These are phyloP conservation scores for Lutraria rhynchaena DNA, from an alignment of 1,140 invertebrate species.

Conservation along the genomic window DNA sequence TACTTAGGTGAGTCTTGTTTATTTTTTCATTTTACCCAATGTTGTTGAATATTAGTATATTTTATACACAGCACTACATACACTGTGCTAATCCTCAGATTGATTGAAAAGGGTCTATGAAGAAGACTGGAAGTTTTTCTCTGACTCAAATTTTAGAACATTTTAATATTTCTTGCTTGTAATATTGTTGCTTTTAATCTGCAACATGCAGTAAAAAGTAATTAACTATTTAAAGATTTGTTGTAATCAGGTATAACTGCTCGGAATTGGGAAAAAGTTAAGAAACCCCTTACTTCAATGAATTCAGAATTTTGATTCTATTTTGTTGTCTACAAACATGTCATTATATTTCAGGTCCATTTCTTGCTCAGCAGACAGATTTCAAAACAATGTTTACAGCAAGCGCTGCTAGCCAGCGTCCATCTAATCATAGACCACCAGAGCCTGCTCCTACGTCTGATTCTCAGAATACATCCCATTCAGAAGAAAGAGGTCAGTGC, in stretches of 20 bases:
- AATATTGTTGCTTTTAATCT: too few relatives aligned
- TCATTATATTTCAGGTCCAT: slow-evolving; percentile 87
- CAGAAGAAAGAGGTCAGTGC: slow-evolving; percentile 35
- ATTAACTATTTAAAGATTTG: too few relatives aligned
- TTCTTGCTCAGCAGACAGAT: slow-evolving; percentile 88
- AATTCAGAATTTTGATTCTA: not conserved
- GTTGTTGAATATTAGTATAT: too few relatives aligned
- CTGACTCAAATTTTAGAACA: too few relatives aligned
- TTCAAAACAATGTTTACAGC: slow-evolving; percentile 71
- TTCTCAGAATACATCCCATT: slow-evolving; percentile 37
- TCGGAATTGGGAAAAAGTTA: too few relatives aligned
- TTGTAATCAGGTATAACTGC: too few relatives aligned
- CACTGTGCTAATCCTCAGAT: not conserved
- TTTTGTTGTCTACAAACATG: too few relatives aligned
- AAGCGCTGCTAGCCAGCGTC: slow-evolving; percentile 25
- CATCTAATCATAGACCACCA: slow-evolving; percentile 60
- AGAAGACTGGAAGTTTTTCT: not conserved
- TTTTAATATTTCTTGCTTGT: too few relatives aligned
- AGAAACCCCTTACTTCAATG: too few relatives aligned
- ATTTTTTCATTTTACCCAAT: too few relatives aligned
- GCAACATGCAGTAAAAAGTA: too few relatives aligned
- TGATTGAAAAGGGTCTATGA: not conserved
- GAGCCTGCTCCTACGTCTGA: slow-evolving; percentile 55
- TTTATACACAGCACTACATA: too few relatives aligned
- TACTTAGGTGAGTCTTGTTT: slow-evolving; percentile 73